Base-by-base conservation (phyloP, 1,140 invertebrate genomes). In the Magallana ariakensis region DNA sequence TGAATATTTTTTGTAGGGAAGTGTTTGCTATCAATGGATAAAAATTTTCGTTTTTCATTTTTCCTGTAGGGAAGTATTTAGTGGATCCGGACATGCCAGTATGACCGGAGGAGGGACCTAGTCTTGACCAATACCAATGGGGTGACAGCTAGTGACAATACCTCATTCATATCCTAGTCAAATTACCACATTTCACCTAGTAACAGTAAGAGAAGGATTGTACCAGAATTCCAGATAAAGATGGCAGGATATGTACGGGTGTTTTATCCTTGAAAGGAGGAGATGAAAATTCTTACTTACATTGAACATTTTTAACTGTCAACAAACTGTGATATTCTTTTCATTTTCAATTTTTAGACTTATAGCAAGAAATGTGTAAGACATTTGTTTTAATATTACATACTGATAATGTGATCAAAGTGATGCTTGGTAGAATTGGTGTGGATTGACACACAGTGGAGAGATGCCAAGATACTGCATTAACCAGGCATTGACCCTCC, bases 21-120 rank as follows among this genome's bases (percentile, higher is more conserved):
- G n/a, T n/a, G n/a, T n/a, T 19, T 16, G 4, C 19, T 46, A 46
- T 46, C 33, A 46, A 46, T 46, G 33, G 33, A 46, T 46, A 46
- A 4, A 46, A 46, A 46, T 46, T 8, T 19, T 1, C 8, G 15
- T 0, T 19, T 62, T 16, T 62, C 8, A 3, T 82, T 54, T 46
- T 53, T n/a, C n/a, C 81, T 62, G 8, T 26, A 84, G 87, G 83
- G 13, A 84, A 85, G 53, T 87, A 84, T 85, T 53, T 87, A 26
- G 82, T 75, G 53, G 83, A 87, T 60, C 83, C 83, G 5, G 87
- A 87, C 33, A 6, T 26, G 8, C 60, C 60, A 9, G 66, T 85
- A 11, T 70, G 60, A 85, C 66, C 60, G n/a, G 6, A 57, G 46
- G 19, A 26, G 8, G 9, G 22, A 75, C 22, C 10, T 75, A 75